These are phyloP conservation scores for Leucophenga varia DNA, from an alignment of 1,140 invertebrate species.

Conservation along the genomic window DNA sequence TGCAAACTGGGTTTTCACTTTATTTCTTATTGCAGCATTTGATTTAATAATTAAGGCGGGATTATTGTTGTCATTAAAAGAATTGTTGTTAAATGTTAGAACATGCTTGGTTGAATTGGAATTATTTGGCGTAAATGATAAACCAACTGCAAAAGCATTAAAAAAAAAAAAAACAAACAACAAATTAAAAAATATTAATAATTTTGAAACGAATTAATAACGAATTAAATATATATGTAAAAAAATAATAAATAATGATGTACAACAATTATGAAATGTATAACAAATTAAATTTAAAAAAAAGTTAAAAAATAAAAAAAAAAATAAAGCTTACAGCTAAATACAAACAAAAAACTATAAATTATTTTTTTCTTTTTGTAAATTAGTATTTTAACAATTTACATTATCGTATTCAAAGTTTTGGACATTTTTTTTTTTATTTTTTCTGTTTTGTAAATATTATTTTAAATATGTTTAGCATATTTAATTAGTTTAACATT, in stretches of 20 bases:
- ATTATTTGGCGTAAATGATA: conserved; percentile 44
- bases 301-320: conserved; percentile 5
- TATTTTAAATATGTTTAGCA: conserved; percentile 6
- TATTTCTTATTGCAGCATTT: conserved; percentile 7
- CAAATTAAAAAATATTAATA: too few species aligned
- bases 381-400: conserved; percentile 32
- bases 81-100: conserved; percentile 51
- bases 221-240: conserved; percentile 37
- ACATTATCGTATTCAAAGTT: conserved; percentile 57
- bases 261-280: too few species aligned
- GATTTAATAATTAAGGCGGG: conserved; percentile 6
- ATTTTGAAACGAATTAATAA: conserved; percentile 48
- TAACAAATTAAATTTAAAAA: conserved; percentile 12
- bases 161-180: conserved; percentile 1
- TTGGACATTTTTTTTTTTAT: conserved; percentile 49
- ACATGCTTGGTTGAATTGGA: conserved; percentile 52
- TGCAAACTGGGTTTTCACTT: conserved; percentile 12
- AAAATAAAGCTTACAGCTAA: not conserved
- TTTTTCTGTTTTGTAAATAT: conserved; percentile 17
- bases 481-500: too few species aligned
- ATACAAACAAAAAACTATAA: too few species aligned
- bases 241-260: conserved; percentile 19
- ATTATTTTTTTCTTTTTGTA: too few species aligned
- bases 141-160: conserved; percentile 48
- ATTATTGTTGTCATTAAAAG: too few species aligned